Evolutionary conservation across 2,797 vertebrate species (phyloP).

Genomic region (Momotus momota): DNA sequence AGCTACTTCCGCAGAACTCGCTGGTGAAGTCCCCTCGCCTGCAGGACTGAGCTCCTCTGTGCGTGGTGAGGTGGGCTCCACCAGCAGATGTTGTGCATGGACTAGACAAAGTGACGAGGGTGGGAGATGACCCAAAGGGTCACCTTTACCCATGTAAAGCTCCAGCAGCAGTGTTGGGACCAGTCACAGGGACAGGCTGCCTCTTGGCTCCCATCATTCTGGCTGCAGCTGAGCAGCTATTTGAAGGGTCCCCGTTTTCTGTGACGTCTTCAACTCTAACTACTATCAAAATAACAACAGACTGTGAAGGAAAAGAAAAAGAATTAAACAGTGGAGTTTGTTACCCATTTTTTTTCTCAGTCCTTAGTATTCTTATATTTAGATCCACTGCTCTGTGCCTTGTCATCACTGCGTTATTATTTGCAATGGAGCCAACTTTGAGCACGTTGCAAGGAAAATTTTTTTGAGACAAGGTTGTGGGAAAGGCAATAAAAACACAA

Average conservation of each 20-base stretch:
- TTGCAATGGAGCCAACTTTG: not conserved
- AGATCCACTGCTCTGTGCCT: not conserved
- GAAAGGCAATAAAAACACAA: not conserved
- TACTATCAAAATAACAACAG: not conserved
- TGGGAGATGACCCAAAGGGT: not conserved
- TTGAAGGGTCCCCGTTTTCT: not conserved
- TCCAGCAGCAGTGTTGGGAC: not conserved
- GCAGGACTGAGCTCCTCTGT: not conserved
- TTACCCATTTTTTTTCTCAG: not conserved
- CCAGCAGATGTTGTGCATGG: not conserved
- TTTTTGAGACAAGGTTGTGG: not conserved
- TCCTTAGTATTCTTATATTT: not conserved
- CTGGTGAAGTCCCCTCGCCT: not conserved
- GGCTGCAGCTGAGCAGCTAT: not conserved
- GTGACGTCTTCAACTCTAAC: not conserved
- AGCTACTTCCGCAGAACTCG: fast-evolving
- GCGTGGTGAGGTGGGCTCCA: not conserved
- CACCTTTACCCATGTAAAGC: not conserved
- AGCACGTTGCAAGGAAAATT: fast-evolving
- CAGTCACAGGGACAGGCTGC: not conserved
- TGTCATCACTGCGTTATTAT: not conserved
- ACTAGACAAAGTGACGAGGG: not conserved
- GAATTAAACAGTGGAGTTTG: not conserved
- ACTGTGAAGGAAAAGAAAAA: not conserved
- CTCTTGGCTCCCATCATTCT: not conserved